Evolutionary conservation across 2,888 invertebrate species (phyloP), one percentile per base, ranked within the genome.

Genomic region (Bellardia bayeri): DNA sequence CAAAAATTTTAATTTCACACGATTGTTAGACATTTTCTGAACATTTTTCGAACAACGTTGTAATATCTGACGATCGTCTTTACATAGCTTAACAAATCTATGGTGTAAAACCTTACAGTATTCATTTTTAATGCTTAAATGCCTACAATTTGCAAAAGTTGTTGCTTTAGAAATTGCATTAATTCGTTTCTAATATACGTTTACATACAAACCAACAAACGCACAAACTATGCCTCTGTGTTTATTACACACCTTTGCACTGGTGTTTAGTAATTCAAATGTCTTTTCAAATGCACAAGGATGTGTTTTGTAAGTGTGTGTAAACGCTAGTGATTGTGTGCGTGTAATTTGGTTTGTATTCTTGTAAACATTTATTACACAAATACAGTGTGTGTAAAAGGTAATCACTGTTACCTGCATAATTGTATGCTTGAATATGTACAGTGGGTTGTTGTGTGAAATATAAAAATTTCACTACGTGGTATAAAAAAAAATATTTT

Each of bases 101-200:
- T 37, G 13, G 14, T 61, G 37, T 37, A 37, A 37, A 37, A 37
- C 37, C 37, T 37, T 37, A 37, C 5, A 37, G 37, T 37, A 37
- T 5, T n/a, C 33, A 69, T 45, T 75, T 9, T 61, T 63, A 33
- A 30, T 68, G 64, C n/a, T 68, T n/a, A 68, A 79, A 45, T 68
- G 42, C 42, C 56, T 68, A 79, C 11, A 45, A 58, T 68, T 68
- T 42, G 13, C 16, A 8, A 30, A 30, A 66, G 8, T 40, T 54
- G 42, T n/a, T 64, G 64, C 42, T 74, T 72, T 76, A 63, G 69
- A 83, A 83, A 76, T 71, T 83, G 69, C 76, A 71, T 76, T 71
- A 63, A 82, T 69, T 61, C 33, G 45, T 37, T 80, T 13, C 23
- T 1, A 49, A 7, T 49, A 14, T 30, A 61, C 37, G 5, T 37